These are phyloP conservation scores for Gallinago solitaria DNA, from an alignment of 2,797 vertebrate species.

Conservation along the genomic window DNA sequence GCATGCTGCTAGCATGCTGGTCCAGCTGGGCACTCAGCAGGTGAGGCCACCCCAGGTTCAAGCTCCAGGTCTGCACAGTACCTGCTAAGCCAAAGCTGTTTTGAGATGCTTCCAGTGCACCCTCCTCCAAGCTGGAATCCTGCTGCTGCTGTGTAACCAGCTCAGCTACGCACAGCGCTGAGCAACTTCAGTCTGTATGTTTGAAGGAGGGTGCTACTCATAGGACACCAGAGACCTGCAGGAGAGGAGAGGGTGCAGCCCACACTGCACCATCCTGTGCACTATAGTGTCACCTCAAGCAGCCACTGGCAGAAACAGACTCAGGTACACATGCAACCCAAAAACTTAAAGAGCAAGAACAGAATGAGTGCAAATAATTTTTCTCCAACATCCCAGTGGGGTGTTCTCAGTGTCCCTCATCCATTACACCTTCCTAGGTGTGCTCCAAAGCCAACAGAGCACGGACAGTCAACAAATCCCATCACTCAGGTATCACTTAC, in stretches of 20 bases:
- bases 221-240: not conserved
- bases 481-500: not conserved
- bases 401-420: not conserved
- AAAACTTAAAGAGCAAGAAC: not conserved
- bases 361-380: not conserved
- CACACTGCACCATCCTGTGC: too few relatives aligned
- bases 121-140: not conserved
- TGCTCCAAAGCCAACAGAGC: not conserved
- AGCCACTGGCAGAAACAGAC: not conserved
- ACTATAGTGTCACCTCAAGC: rapidly evolving
- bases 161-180: not conserved
- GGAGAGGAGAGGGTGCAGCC: not conserved
- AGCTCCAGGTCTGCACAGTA: not conserved
- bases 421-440: not conserved
- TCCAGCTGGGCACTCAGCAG: not conserved
- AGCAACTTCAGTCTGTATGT: not conserved
- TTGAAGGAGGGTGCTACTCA: not conserved
- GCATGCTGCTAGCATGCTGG: not conserved
- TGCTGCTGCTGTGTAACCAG: not conserved
- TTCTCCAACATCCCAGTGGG: not conserved
- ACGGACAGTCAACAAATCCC: not conserved
- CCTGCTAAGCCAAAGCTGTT: not conserved
- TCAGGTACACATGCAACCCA: not conserved
- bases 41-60: not conserved
- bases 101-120: rapidly evolving